Conservation (phyloP, 2,797 vertebrate species). For the Enteromius afrohamiltoni region DNA sequence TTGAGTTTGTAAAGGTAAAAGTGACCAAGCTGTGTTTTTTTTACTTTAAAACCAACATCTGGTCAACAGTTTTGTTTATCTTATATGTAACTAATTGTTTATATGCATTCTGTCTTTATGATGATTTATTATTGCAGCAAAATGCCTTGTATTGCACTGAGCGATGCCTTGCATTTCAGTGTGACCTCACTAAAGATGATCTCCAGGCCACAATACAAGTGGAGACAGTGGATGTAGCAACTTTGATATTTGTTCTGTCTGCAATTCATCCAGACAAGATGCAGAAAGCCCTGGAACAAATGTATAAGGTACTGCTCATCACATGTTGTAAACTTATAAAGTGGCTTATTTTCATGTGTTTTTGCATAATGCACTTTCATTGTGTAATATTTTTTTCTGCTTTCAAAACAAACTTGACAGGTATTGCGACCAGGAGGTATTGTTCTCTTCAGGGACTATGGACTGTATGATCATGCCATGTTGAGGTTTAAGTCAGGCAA, state of each 20-base stretch:
- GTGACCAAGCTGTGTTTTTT: background rate
- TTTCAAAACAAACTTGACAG: slow-evolving; percentile 70
- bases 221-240: slow-evolving; percentile 85
- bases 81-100: background rate
- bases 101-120: background rate
- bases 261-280: slow-evolving; percentile 95
- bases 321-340: background rate
- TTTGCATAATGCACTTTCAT: slow-evolving; percentile 19
- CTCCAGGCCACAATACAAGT: slow-evolving; percentile 80
- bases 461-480: slow-evolving; percentile 95
- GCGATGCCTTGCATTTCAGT: slow-evolving; percentile 91
- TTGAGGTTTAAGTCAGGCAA: slow-evolving; percentile 90
- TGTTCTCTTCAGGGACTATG: slow-evolving; percentile 94
- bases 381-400: background rate
- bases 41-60: background rate
- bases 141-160: slow-evolving; percentile 82
- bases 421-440: slow-evolving; percentile 89
- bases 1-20: slow-evolving; percentile 91
- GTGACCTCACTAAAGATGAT: slow-evolving; percentile 91
- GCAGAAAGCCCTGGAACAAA: slow-evolving; percentile 84
- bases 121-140: slow-evolving; percentile 74
- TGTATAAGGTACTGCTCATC: slow-evolving; percentile 81
- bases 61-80: background rate
- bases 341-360: background rate
- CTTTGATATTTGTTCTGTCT: slow-evolving; percentile 93